Evolutionary conservation across 2,113 vertebrate species (phyloP).

Genomic region (Pelmatolapia mariae): DNA sequence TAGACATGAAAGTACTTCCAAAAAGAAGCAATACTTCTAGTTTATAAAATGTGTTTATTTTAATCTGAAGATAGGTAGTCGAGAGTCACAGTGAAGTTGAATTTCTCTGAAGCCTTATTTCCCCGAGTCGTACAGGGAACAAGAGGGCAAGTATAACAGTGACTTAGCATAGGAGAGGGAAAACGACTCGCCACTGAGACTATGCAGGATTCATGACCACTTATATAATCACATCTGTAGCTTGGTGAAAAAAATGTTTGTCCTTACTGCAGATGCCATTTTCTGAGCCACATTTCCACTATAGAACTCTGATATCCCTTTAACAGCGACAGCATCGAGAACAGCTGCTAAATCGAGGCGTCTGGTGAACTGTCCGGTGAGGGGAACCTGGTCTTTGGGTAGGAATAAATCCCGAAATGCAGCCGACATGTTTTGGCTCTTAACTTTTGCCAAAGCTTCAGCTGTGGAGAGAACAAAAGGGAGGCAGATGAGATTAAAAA

Average conservation of each 20-base stretch:
- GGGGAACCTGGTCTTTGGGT: conserved; percentile 71
- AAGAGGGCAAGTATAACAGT: background rate
- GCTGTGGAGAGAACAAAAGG: conserved; percentile 66
- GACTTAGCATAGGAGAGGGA: background rate
- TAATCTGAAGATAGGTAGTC: background rate
- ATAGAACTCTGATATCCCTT: conserved; percentile 85
- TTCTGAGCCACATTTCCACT: conserved; percentile 85
- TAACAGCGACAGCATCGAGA: conserved; percentile 77
- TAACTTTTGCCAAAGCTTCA: conserved; percentile 77
- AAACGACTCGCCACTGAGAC: background rate
- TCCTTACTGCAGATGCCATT: conserved; percentile 83
- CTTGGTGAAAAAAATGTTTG: background rate
- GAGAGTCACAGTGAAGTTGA: background rate
- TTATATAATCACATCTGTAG: background rate
- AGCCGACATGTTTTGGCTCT: conserved; percentile 75
- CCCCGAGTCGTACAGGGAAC: background rate
- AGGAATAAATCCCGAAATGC: conserved; percentile 84
- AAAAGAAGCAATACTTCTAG: background rate
- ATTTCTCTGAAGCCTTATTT: background rate
- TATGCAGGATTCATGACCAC: background rate
- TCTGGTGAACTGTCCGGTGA: conserved; percentile 74
- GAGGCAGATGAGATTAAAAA: background rate
- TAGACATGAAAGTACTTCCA: background rate
- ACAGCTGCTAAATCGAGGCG: conserved; percentile 82
- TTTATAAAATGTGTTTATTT: background rate